A percentile compares a stretch with the other conserved stretches of the same genome.
Evolutionary conservation across 2,113 vertebrate genomes (phyloP).

Genomic region (Spermophilus dauricus): DNA sequence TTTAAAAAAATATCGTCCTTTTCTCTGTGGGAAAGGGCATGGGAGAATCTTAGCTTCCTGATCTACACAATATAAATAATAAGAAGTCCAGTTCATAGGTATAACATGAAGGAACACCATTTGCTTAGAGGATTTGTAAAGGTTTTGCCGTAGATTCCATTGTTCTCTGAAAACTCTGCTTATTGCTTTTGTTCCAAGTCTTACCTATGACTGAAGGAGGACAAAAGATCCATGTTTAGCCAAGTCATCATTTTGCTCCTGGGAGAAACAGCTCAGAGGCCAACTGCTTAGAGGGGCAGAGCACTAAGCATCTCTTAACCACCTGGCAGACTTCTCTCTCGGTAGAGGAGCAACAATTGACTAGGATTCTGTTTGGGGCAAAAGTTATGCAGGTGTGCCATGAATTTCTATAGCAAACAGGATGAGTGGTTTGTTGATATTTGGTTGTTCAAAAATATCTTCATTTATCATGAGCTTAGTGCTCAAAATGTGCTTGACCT

Average conservation of each 20-base stretch:
- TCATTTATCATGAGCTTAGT: neutral
- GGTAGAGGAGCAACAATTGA: constrained; percentile 17
- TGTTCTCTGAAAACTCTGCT: constrained; percentile 43
- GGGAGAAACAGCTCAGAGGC: constrained; percentile 46
- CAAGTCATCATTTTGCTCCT: constrained; percentile 63
- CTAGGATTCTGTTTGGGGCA: neutral
- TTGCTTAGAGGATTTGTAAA: neutral
- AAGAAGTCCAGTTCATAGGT: neutral
- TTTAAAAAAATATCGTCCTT: constrained; percentile 49
- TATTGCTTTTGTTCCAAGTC: constrained; percentile 16
- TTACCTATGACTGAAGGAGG: constrained; percentile 32
- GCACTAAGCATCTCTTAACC: neutral
- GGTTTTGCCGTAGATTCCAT: neutral
- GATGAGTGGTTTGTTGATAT: neutral
- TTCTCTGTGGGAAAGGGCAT: neutral
- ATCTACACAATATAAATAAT: constrained; percentile 22
- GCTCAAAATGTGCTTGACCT: constrained; percentile 26
- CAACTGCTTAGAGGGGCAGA: constrained; percentile 54
- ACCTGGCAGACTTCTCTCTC: neutral
- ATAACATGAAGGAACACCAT: neutral
- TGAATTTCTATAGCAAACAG: constrained; percentile 19
- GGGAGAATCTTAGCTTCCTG: neutral
- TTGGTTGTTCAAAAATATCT: neutral
- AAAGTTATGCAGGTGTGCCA: constrained; percentile 43
- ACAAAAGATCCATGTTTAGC: constrained; percentile 61